Evolutionary conservation across 2,113 vertebrate species (phyloP).

Genomic region (Lonchura striata): DNA sequence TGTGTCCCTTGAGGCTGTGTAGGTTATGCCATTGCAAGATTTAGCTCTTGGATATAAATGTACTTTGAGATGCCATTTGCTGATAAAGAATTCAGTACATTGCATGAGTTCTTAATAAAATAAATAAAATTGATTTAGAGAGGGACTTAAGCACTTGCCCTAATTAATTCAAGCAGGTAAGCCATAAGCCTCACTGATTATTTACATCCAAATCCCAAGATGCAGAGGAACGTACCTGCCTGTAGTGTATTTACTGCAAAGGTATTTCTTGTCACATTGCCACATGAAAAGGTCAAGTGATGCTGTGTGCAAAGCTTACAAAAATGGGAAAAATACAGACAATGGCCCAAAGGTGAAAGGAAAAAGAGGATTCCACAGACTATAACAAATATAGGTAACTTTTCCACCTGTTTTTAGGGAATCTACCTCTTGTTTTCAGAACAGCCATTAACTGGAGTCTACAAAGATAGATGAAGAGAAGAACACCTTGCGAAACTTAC

Average conservation of each 20-base stretch:
- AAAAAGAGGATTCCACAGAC: not conserved
- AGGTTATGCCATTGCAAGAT: not conserved
- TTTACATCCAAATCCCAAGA: not conserved
- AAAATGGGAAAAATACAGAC: not conserved
- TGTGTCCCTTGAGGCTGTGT: rapidly evolving
- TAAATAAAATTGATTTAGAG: not conserved
- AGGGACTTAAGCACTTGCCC: not conserved
- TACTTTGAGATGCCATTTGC: not conserved
- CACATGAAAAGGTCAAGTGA: not conserved
- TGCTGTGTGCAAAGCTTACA: not conserved
- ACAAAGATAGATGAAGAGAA: not conserved
- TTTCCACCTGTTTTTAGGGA: not conserved
- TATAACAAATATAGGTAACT: not conserved
- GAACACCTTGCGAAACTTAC: slow-evolving; percentile 74
- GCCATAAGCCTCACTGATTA: not conserved
- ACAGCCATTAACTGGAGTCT: not conserved
- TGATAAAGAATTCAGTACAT: not conserved
- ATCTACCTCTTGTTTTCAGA: not conserved
- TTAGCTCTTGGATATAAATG: not conserved
- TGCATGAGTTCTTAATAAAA: not conserved
- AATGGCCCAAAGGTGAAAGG: not conserved
- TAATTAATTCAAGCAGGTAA: not conserved
- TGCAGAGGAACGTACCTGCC: not conserved
- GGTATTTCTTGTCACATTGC: not conserved
- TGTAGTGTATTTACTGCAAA: not conserved